Base-by-base conservation (phyloP, 1,140 invertebrate species). In the Drosophila busckii region DNA sequence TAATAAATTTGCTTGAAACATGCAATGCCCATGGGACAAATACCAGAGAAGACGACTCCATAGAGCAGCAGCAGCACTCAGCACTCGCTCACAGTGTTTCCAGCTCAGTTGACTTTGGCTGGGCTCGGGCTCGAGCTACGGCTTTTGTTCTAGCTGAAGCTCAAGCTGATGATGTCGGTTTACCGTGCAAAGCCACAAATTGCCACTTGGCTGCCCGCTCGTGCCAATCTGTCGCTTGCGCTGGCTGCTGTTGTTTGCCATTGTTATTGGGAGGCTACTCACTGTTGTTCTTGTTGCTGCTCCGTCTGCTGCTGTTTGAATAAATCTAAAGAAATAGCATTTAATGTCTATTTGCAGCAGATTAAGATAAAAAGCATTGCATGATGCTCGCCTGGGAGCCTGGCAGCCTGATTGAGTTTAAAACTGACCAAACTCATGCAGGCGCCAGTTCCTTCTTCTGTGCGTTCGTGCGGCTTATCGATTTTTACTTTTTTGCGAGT, bases 281-380 rank as follows among this genome's bases (percentile, higher is more conserved):
- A 17, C 32, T 59, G 59, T 53, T 59, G 35, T 61, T 53, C 20
- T 32, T 52, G 16, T 41, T 48, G 6, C 19, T 28, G 15, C 23
- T 31, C 3, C 16, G 42, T 16, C 52, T 44, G 64, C 50, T 59
- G 49, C 40, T 52, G 64, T 68, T 61, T 69, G 73, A 82, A 82
- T 80, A 80, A 80, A 80, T 80, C 73, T 73, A 73, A 80, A 75
- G 75, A 82, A 84, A 84, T 82, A 75, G 82, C 73, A 82, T 84
- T 84, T 84, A 84, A 85, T 84, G 82, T 80, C 80, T 70, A 84
- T 84, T 84, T 84, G 75, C 69, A 48, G 69, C 53, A 82, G 80
- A 84, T 84, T 84, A 73, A 73, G 80, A 84, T 84, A 80, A 80
- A 73, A 78, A 80, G 71, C 78, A 71, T 71, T 59, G 67, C 58